phyloP scores from a whole-genome alignment of 2,113 vertebrate genomes.

The Onychostruthus taczanowskii region DNA sequence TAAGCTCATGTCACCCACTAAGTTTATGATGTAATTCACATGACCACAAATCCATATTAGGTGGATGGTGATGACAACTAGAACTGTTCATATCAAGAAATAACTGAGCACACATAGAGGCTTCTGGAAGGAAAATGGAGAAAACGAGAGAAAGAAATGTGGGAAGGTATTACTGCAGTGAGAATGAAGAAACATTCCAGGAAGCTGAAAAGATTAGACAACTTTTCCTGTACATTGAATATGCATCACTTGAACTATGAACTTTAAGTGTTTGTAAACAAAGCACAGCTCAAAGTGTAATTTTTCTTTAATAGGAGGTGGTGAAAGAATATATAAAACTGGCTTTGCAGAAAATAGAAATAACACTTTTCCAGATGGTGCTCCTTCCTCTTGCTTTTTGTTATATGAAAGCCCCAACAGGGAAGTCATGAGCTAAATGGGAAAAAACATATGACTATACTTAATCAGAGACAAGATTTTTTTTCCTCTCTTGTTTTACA shows the following conservation, averaged over 20 bases:
- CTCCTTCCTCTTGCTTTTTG: background rate
- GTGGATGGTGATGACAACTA: background rate
- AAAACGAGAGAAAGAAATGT: background rate
- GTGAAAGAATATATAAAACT: background rate
- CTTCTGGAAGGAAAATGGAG: background rate
- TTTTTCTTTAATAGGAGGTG: background rate
- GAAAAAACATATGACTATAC: background rate
- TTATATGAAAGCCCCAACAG: background rate
- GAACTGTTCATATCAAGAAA: background rate
- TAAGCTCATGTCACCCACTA: background rate
- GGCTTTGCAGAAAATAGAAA: background rate
- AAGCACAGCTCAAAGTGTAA: rapidly evolving
- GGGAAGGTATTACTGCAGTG: background rate
- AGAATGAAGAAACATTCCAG: background rate
- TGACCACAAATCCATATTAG: background rate
- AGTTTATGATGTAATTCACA: background rate
- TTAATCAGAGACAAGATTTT: background rate
- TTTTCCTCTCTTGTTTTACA: background rate
- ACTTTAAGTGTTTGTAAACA: background rate
- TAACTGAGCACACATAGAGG: background rate
- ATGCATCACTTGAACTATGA: background rate
- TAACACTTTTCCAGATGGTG: background rate
- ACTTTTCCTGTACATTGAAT: background rate
- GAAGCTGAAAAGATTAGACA: background rate
- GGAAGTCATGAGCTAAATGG: background rate